Evolutionary conservation across 2,888 invertebrate species (phyloP), one percentile per base, ranked within the genome.

Genomic region (Thumatha senex): DNA sequence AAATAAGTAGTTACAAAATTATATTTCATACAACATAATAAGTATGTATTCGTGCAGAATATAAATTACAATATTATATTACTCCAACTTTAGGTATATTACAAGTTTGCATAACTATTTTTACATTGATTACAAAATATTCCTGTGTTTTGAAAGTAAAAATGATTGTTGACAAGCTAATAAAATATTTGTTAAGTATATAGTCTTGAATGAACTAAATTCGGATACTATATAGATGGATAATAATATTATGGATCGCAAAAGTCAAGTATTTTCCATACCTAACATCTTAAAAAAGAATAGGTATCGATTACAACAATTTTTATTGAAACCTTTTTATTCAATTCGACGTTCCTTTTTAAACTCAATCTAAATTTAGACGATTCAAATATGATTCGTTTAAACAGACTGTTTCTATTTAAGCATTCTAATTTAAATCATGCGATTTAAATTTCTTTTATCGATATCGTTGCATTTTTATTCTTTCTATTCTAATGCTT

Each of bases 81-180:
- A 49, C 46, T 51, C 46, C 40, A 42, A 36, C 34, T 53, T 45
- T 52, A 13, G 15, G n/a, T n/a, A 24, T 24, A 33, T n/a, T 33
- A 42, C 10, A 42, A 15, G 11, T 52, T 56, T 63, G 54, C 55
- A 52, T 49, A 54, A 49, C n/a, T 45, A 44, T 38, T 50, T 49
- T 67, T 67, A 61, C 56, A 66, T 65, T 59, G 52, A 47, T 49
- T 40, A 46, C 35, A 48, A 34, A 46, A 34, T 29, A 41, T 42
- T 24, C 18, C 18, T 24, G 18, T 24, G 2, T 24, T 24, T 24
- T 24, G 5, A 24, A 24, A 24, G 18, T 24, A 24, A 24, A 24
- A 5, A 24, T 5, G 18, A n/a, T n/a, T n/a, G 18, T 24, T 24
- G 18, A 24, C 5, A 5, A 24, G 18, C 5, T 2, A 24, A 24